Evolutionary conservation across 1,140 invertebrate species (phyloP), one percentile per base, ranked within the genome.

Genomic region (Muscidifurax raptorellus): DNA sequence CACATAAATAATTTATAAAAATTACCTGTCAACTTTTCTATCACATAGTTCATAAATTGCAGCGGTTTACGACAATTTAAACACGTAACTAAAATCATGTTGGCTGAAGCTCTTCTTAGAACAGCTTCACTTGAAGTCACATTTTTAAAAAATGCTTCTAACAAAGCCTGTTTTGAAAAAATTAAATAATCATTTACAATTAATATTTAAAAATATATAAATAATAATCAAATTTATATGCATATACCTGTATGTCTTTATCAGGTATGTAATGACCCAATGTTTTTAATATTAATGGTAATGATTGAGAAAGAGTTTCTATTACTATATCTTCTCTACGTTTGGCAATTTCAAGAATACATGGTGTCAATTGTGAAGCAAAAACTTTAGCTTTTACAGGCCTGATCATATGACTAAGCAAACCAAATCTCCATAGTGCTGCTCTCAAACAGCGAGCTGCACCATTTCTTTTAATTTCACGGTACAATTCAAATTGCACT

Each of bases 391-490:
- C 95, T 92, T 97, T 97, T 67, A 95, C 94, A 32, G 96, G 96
- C 83, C 95, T 95, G 85, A 95, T 95, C 88, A 94, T 94, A 27
- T 95, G 94, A 86, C 94, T 95, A 71, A 97, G 94, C 84, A 96
- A 94, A 6, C 96, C 95, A 93, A 97, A 97, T 86, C 96, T 93
- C 91, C 94, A 95, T 0, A 97, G 92, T 66, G 96, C 96, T 77
- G 96, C 96, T 87, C 96, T 93, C 28, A 97, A 90, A 52, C 95
- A 95, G 82, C 96, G 94, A 6, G 93, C 94, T 77, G 95, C 91
- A 22, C 96, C 96, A 92, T 97, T 97, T 88, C 95, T 95, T 89
- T 96, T 96, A 44, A 97, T 96, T 91, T 97, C 96, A 87, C 96
- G 96, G 89, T 96, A 97, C n/a, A 97, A 91, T 90, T 97, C 96